A percentile compares a stretch with the other conserved stretches of the same genome.
Evolutionary conservation across 1,140 invertebrate species (phyloP).

Genomic region (Odontomachus brunneus): DNA sequence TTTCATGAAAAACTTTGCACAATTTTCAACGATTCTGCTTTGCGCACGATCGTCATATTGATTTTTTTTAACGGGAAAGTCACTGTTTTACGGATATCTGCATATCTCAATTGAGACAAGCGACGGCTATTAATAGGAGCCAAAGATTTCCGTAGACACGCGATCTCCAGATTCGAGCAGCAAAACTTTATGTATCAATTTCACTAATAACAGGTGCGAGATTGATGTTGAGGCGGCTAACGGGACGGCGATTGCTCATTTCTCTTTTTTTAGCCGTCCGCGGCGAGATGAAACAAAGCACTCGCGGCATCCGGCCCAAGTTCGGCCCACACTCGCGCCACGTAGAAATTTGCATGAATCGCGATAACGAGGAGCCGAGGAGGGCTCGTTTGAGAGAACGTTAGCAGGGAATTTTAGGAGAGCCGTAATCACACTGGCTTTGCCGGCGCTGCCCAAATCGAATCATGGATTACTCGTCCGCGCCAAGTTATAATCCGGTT

Average conservation of each 20-base stretch:
- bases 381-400: constrained; percentile 48
- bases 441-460: constrained; percentile 22
- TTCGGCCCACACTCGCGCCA: constrained; percentile 2
- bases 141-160: background rate
- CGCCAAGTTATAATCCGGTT: constrained; percentile 50
- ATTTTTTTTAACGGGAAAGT: too few species aligned
- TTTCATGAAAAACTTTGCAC: too few species aligned
- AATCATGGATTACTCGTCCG: constrained; percentile 42
- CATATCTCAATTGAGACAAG: too few species aligned
- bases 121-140: too few species aligned
- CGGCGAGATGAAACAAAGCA: constrained; percentile 6
- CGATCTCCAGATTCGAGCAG: background rate
- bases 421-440: constrained; percentile 54
- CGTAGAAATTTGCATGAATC: constrained; percentile 68
- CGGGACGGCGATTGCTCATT: background rate
- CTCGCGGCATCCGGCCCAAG: background rate
- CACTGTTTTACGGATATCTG: too few species aligned
- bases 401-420: constrained; percentile 34
- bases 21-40: too few species aligned
- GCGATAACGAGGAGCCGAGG: constrained; percentile 58
- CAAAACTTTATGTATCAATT: background rate
- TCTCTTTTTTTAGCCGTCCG: constrained; percentile 5
- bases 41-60: too few species aligned
- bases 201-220: background rate
- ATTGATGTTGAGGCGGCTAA: background rate